Conservation (phyloP, 2,113 vertebrate species). For the Phrynosoma platyrhinos region DNA sequence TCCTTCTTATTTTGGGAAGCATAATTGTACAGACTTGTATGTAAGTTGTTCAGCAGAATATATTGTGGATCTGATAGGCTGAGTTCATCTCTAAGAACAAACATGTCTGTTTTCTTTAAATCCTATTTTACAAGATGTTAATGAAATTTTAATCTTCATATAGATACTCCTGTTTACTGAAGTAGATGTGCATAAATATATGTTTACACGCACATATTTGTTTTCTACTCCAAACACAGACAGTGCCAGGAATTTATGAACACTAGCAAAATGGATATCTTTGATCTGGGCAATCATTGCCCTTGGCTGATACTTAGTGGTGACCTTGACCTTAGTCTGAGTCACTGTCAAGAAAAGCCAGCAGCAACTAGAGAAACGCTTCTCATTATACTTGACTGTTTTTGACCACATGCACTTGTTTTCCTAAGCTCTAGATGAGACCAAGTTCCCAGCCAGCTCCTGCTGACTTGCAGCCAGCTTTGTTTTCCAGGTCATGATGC, state of each 20-base stretch:
- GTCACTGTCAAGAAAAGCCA: constrained; percentile 33
- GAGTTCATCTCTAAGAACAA: constrained; percentile 51
- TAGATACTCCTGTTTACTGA: constrained; percentile 9
- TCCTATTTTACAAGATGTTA: constrained; percentile 31
- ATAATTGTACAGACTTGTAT: constrained; percentile 66
- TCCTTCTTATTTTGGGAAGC: constrained; percentile 59
- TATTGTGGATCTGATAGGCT: constrained; percentile 37
- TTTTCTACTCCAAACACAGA: constrained; percentile 15
- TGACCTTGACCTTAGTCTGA: constrained; percentile 60
- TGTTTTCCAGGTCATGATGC: constrained; percentile 46
- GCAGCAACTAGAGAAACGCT: constrained; percentile 44
- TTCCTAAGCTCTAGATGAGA: neutral
- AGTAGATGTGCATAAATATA: no score
- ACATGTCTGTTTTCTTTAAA: constrained; percentile 54
- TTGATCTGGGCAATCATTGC: constrained; percentile 32
- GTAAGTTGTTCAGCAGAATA: constrained; percentile 44
- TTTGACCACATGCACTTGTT: constrained; percentile 25
- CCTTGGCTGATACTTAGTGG: constrained; percentile 39
- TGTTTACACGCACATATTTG: neutral
- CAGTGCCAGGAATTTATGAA: neutral
- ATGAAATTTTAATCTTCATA: constrained; percentile 35
- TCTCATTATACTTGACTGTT: constrained; percentile 50
- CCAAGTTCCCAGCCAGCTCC: constrained; percentile 39
- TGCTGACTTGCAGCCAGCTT: neutral
- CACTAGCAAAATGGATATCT: neutral